Conservation (phyloP, 2,797 vertebrate species). For the Sylvia borin region DNA sequence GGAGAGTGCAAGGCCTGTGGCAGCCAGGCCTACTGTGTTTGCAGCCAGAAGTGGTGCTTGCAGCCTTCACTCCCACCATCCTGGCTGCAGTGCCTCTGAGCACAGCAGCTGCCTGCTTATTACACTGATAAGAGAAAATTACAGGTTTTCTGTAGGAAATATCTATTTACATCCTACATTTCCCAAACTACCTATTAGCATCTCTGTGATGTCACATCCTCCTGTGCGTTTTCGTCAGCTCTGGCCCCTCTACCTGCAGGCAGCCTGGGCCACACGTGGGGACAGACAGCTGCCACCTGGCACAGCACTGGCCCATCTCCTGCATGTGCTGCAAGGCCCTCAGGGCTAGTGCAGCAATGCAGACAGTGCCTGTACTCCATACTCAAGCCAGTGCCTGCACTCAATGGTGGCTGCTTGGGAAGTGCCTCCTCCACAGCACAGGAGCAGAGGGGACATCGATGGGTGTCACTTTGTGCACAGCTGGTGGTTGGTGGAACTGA, state of each 20-base stretch:
- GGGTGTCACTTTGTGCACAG: not conserved
- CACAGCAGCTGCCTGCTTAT: slow-evolving; percentile 46
- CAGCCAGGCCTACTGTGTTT: not conserved
- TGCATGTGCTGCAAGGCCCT: fast-evolving
- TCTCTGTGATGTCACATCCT: slow-evolving; percentile 59
- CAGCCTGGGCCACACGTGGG: not conserved
- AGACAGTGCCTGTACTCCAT: not conserved
- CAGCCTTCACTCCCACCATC: not conserved
- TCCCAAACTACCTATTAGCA: slow-evolving; percentile 62
- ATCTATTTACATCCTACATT: slow-evolving; percentile 64
- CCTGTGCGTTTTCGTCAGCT: not conserved
- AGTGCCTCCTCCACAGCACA: not conserved
- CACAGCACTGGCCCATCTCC: fast-evolving
- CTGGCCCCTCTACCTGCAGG: not conserved
- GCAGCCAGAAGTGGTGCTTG: not conserved
- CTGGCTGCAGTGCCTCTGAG: not conserved
- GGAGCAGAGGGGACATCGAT: not conserved
- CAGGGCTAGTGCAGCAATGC: not conserved
- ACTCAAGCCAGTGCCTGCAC: not conserved
- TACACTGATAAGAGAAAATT: slow-evolving; percentile 70
- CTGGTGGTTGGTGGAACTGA: not conserved
- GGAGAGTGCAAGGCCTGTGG: not conserved
- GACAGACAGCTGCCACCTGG: not conserved
- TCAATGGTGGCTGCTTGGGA: not conserved
- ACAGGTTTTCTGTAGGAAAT: slow-evolving; percentile 60